Base-by-base conservation (phyloP, 2,113 vertebrate genomes). In the Zosterops japonicus region DNA sequence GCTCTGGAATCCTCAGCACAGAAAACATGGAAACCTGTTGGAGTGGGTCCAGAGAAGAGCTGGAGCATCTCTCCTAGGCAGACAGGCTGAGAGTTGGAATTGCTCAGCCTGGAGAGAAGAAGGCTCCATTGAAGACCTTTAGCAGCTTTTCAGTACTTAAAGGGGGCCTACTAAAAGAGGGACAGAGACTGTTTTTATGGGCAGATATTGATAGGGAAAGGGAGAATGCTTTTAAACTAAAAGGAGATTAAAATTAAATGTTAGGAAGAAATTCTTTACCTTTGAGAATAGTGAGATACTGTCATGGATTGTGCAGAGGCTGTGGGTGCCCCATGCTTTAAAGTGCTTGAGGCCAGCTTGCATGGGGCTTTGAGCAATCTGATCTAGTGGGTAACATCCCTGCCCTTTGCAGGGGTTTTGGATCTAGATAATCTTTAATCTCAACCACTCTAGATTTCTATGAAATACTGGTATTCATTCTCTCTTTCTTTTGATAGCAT, bases 31-130 rank as follows among this genome's bases (percentile, higher is more conserved):
- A 8, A 6, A 19, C 14, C 14, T 68, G 20, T 55, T 68, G 46
- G 3, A 35, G 9, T n/a, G 25, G n/a, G 21, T 41, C 41, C 29
- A 25, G 17, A 41, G 11, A 9, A 31, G 24, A 18, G 17, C 41
- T 76, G 61, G 16, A 75, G 9, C 13, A 35, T 8, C 20, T 60
- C 39, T 53, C 39, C 5, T 47, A 1, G 0, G 0, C 80, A 31
- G 39, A 9, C 13, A 60, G 28, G 15, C 7, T 67, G 33, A 53
- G 39, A 53, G 11, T 12, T 72, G 21, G 14, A 5, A 9, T 19
- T 56, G 17, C 27, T 64, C 25, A 57, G 31, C 67, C 14, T 59
- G 8, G 27, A 44, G 36, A 50, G 35, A 17, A 27, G 19, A 72
- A 33, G 14, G 14, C 18, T 64, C 21, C 14, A 23, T 23, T 16